Evolutionary conservation across 2,888 invertebrate species (phyloP), one percentile per base, ranked within the genome.

Genomic region (Timandra comae): DNA sequence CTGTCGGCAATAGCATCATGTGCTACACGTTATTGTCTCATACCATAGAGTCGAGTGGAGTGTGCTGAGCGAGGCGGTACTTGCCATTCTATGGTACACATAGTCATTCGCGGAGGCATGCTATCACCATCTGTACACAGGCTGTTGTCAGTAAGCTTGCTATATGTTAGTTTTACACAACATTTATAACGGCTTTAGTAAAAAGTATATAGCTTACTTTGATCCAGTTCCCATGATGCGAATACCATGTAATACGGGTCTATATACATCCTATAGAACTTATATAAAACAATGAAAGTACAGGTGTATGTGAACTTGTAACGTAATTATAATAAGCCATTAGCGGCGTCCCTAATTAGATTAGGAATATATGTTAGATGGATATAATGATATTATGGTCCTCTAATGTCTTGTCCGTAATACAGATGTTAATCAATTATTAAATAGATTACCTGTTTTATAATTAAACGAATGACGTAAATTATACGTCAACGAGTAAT

Each of bases 131-230:
- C 52, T 60, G 56, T 63, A 51, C 54, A 67, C 62, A 64, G 61
- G 63, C 50, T 65, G 16, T 6, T 16, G 79, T 80, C 70, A 80
- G 75, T 73, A 80, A 80, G 80, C 78, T 72, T 50, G 55, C 75
- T 77, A 73, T 65, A 62, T 67, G 73, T 79, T 77, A 79, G 73
- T 78, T 47, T 50, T 56, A 59, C 61, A 74, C 70, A 72, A 74
- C 69, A 71, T 63, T 49, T 50, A 69, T 46, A 66, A n/a, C 46
- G 38, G 50, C 49, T 55, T 60, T 52, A 62, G 37, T 49, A 56
- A 49, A 52, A 53, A 36, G 49, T 57, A 54, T 56, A 53, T 60
- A 54, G 69, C 76, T 77, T 75, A 77, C 73, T 74, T 69, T 69
- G 38, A 47, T 56, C 49, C 53, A 54, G 62, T 48, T 46, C 56